Base-by-base conservation (phyloP, 1,140 invertebrate species). In the Zaprionus davidi region DNA sequence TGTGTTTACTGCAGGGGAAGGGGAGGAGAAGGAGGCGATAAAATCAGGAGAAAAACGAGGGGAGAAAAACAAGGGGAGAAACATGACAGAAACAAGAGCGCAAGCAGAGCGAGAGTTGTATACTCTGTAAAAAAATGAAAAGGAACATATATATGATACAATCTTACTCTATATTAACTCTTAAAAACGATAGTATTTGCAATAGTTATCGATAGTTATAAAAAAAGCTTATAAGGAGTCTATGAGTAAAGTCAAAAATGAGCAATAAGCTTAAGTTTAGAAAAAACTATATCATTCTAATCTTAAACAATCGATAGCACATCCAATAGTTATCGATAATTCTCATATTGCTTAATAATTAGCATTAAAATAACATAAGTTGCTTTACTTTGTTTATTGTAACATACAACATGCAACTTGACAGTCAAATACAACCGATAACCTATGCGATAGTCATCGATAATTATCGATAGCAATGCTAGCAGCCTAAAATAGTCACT, bases 41-140 rank as follows among this genome's bases (percentile, higher is more conserved):
- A 88, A 87, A 87, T 88, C 81, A 71, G 28, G 55, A 57, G 84
- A 58, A 83, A 78, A 88, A 82, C 74, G 64, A 4, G n/a, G 41
- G 41, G 59, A 31, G 26, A 9, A 51, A n/a, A 71, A 64, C 26
- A 56, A 56, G 6, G 2, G 13, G n/a, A 46, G 3, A 46, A 17
- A 17, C 41, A 7, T 0, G 20, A 2, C 12, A 11, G 11, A 20
- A 12, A 13, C 56, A 41, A 55, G 41, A 44, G 9, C 34, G 31
- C 2, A 11, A n/a, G 2, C 15, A 34, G 13, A 58, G 46, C 73
- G 75, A 78, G 49, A 49, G 20, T 58, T 38, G 26, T 11, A 82
- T 70, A 67, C 80, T 9, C 80, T 82, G 20, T 22, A 17, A n/a
- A n/a, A n/a, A n/a, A 38, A 9, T 1, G 5, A 2, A 41, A 7